These are phyloP conservation scores for Phorcus lineatus DNA, from an alignment of 2,888 invertebrate species.

Conservation along the genomic window DNA sequence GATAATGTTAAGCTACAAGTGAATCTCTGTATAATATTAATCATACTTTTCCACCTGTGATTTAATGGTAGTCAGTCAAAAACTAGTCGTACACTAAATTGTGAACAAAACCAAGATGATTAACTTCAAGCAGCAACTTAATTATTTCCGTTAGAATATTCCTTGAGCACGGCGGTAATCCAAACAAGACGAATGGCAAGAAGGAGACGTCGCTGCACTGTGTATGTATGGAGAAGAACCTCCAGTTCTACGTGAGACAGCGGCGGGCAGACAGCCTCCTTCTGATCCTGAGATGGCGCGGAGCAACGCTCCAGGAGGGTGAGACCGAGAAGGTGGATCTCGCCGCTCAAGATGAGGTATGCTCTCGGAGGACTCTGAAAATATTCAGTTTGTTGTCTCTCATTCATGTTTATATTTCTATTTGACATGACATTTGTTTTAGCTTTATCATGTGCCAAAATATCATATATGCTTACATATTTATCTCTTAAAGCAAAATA, in stretches of 20 bases:
- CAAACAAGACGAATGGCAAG: slow-evolving; percentile 81
- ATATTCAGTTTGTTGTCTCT: neutral
- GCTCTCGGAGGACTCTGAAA: slow-evolving; percentile 1
- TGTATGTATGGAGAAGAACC: slow-evolving; percentile 77
- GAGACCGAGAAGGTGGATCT: slow-evolving; percentile 80
- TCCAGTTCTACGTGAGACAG: slow-evolving; percentile 65
- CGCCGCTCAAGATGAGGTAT: slow-evolving; percentile 80
- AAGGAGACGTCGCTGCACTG: slow-evolving; percentile 82
- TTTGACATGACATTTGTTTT: no score
- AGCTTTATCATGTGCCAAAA: no score
- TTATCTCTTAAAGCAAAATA: no score
- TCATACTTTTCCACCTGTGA: no score
- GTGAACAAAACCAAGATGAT: no score
- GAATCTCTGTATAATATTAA: no score
- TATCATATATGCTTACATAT: no score
- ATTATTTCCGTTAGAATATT: slow-evolving; percentile 78
- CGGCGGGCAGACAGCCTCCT: slow-evolving; percentile 81
- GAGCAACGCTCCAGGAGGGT: slow-evolving; percentile 78
- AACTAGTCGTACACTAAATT: no score
- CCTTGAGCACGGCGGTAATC: slow-evolving; percentile 82
- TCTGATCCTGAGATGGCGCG: slow-evolving; percentile 81
- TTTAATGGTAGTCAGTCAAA: no score
- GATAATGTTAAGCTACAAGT: no score
- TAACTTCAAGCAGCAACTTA: no score
- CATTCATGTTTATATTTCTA: no score